phyloP scores from a whole-genome alignment of 2,888 invertebrate genomes.

The Spodoptera picta region DNA sequence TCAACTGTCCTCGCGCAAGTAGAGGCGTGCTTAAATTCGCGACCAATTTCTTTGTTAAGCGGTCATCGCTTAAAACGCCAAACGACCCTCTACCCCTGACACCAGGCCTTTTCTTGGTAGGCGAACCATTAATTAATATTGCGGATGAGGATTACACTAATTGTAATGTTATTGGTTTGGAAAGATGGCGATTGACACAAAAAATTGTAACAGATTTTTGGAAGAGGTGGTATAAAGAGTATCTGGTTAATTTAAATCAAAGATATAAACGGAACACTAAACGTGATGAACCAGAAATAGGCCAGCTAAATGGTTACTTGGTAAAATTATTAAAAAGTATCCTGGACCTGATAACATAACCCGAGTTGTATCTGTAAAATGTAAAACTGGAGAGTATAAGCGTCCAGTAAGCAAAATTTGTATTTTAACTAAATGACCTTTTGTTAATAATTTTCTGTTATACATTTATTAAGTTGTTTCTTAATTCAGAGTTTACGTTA shows the following conservation, averaged over 20 bases:
- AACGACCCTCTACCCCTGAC: conserved; percentile 26
- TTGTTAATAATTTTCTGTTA: too few relatives aligned
- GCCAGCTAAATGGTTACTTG: not conserved
- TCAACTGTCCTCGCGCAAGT: too few relatives aligned
- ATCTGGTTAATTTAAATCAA: too few relatives aligned
- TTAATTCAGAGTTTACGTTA: too few relatives aligned
- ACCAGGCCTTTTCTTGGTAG: conserved; percentile 24
- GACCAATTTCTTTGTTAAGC: too few relatives aligned
- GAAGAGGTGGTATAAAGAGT: too few relatives aligned
- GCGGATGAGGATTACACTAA: conserved; percentile 17
- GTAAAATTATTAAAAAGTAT: not conserved
- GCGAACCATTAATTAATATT: conserved; percentile 22
- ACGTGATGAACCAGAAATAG: too few relatives aligned
- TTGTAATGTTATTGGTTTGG: conserved; percentile 8
- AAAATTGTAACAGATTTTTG: not conserved
- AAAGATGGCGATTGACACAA: conserved; percentile 19
- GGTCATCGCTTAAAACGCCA: too few relatives aligned
- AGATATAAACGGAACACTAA: too few relatives aligned
- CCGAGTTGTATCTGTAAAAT: conserved; percentile 5
- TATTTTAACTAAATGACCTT: not conserved
- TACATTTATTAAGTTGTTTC: too few relatives aligned
- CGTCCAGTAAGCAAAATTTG: conserved; percentile 4
- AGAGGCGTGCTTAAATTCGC: too few relatives aligned
- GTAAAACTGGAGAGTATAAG: conserved; percentile 3
- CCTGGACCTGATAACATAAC: conserved; percentile 1